These are phyloP conservation scores for Liasis olivaceus DNA, from an alignment of 2,797 vertebrate species.

Conservation along the genomic window DNA sequence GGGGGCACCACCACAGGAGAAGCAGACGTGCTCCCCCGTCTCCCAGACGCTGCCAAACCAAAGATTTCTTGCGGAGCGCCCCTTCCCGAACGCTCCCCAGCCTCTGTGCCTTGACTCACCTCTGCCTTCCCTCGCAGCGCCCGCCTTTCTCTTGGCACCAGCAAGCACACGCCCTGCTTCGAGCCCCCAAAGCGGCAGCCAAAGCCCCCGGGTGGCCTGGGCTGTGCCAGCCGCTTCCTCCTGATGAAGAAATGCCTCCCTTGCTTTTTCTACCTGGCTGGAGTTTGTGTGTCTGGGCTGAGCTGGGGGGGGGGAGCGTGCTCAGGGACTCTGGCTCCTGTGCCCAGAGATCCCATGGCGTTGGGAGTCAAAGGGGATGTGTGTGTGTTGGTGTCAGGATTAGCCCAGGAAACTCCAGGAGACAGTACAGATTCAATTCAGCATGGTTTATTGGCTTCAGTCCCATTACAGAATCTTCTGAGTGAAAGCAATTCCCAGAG, in stretches of 20 bases:
- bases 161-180: too few relatives aligned
- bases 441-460: too few relatives aligned
- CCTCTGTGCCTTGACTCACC: not conserved
- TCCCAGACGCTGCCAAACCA: not conserved
- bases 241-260: not conserved
- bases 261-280: not conserved
- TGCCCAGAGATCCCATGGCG: not conserved
- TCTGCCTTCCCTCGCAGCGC: not conserved
- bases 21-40: not conserved
- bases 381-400: too few relatives aligned
- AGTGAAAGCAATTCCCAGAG: too few relatives aligned
- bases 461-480: too few relatives aligned
- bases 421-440: too few relatives aligned
- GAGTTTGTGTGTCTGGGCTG: not conserved
- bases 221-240: not conserved
- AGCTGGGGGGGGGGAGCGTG: accelerated
- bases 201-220: not conserved
- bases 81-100: not conserved
- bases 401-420: too few relatives aligned
- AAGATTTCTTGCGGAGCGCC: not conserved
- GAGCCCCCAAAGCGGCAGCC: not conserved
- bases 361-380: not conserved
- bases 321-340: not conserved
- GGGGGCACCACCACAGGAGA: not conserved
- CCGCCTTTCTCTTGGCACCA: too few relatives aligned